A percentile compares a stretch with the other conserved stretches of the same genome.
phyloP scores from a whole-genome alignment of 1,140 invertebrate genomes.

The Diploscapter pachys region DNA sequence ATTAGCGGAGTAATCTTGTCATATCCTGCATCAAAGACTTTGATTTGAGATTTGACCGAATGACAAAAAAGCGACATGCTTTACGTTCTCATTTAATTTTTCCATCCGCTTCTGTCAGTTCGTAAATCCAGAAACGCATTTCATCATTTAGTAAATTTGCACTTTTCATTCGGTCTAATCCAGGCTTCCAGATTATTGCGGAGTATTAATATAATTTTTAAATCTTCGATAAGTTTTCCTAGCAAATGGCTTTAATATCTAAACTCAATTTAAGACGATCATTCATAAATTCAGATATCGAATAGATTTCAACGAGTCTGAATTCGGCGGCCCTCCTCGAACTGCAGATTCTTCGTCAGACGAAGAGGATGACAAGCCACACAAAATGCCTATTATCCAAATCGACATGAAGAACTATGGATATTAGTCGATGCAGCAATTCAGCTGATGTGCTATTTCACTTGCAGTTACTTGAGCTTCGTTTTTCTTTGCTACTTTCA shows the following conservation, averaged over 20 bases:
- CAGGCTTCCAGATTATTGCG: background rate
- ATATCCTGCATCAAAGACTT: no score
- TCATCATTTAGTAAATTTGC: no score
- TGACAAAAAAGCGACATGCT: no score
- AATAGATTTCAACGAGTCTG: slow-evolving; percentile 40
- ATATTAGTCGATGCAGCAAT: slow-evolving; percentile 36
- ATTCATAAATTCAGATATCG: slow-evolving; percentile 31
- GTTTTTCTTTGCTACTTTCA: no score
- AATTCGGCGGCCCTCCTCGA: slow-evolving; percentile 32
- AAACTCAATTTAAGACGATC: background rate
- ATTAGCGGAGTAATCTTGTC: no score
- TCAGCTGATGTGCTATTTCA: no score
- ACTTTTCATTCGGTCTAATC: no score
- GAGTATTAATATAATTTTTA: background rate
- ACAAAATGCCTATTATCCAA: slow-evolving; percentile 52
- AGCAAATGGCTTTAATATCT: background rate
- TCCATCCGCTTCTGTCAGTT: no score
- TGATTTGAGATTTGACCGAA: no score
- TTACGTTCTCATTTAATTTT: no score
- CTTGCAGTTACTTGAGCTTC: no score
- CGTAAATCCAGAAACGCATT: no score
- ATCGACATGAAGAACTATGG: slow-evolving; percentile 59
- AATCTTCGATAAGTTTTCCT: background rate
- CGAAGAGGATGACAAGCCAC: slow-evolving; percentile 44
- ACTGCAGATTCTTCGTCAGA: slow-evolving; percentile 44